Evolutionary conservation across 2,113 vertebrate genomes (phyloP), one percentile per base, ranked within the genome.

Genomic region (Campylomormyrus tamandua): DNA sequence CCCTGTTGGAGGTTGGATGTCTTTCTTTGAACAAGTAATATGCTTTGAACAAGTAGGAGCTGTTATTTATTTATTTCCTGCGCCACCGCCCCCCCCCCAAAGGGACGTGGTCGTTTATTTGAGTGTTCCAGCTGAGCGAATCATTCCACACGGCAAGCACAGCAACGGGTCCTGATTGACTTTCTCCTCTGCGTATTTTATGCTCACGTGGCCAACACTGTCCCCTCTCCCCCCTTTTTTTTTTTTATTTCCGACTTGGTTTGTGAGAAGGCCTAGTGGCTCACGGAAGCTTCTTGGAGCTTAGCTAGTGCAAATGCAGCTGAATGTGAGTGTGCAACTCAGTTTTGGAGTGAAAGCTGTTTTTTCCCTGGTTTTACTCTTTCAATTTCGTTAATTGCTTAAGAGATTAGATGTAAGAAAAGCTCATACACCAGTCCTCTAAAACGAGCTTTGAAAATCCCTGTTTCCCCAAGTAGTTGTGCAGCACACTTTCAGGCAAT

Each of bases 131-230:
- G 31, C 86, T 56, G 27, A 53, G 31, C 35, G 17, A 52, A 52
- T 70, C 24, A 42, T 15, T 48, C 39, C 9, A 39, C 24, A 46
- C 19, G 42, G 56, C 24, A 42, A 70, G 56, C 39, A 70, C 87
- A 70, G 87, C 58, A 21, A 42, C 19, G 10, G 21, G 15, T 49
- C 42, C 21, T 21, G 17, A 48, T 87, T 52, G 48, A 11, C 56
- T 46, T 84, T 70, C 87, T 87, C 88, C 89, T 80, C 87, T 70
- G 39, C 42, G 21, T 27, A 17, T 70, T 21, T 89, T 27, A 92
- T 88, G 90, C 58, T 90, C 93, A 93, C 94, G 2, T 49, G 27
- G 11, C 48, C 48, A 27, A 39, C 49, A 31, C 48, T 31, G 27
- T 31, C 3, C 3, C 42, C 48, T 11, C 70, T 31, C 27, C 66